Base-by-base conservation (phyloP, 2,113 vertebrate genomes). In the Cryptomyrus ogoouensis region DNA sequence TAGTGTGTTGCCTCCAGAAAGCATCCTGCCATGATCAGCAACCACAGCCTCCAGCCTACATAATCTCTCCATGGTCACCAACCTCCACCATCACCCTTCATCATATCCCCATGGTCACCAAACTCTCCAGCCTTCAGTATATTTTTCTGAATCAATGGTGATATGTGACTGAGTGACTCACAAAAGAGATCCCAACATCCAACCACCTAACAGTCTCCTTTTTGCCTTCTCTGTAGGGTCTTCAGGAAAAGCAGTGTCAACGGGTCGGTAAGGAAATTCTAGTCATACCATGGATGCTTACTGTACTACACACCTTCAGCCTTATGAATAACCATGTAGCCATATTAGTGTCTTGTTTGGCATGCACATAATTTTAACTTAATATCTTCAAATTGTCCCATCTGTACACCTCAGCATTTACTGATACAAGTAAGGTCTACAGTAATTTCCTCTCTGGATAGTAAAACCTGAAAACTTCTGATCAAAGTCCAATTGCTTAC, bases 241-340 rank as follows among this genome's bases (percentile, higher is more conserved):
- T 98, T 95, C 91, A 98, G 97, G 96, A 98, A 98, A 96, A 97
- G 95, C 92, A 97, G 96, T 85, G 93, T 93, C 93, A 97, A 97
- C 90, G 94, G 93, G 91, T 96, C 96, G 95, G 97, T 98, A 94
- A 95, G 96, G 91, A 62, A 90, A 89, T 58, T 74, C 83, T 91
- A 49, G 86, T 90, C 92, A 89, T 12, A 15, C 70, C 39, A 52
- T 31, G 47, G 13, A 83, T 44, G 35, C 66, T 50, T 66, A 46
- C 47, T n/a, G 10, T 27, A 15, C 44, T 31, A 2, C 47, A 35
- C 15, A 35, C 13, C 50, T 49, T 21, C 7, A 50, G 10, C n/a
- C 9, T 12, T 52, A 87, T 52, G 19, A 8, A 53, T 87, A 13
- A n/a, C 44, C 47, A 46, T 47, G 35, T 31, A 44, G 44, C n/a